A percentile compares a stretch with the other conserved stretches of the same genome.
Conservation (phyloP, 2,797 vertebrate genomes). For the Platyrinchus mystaceus region DNA sequence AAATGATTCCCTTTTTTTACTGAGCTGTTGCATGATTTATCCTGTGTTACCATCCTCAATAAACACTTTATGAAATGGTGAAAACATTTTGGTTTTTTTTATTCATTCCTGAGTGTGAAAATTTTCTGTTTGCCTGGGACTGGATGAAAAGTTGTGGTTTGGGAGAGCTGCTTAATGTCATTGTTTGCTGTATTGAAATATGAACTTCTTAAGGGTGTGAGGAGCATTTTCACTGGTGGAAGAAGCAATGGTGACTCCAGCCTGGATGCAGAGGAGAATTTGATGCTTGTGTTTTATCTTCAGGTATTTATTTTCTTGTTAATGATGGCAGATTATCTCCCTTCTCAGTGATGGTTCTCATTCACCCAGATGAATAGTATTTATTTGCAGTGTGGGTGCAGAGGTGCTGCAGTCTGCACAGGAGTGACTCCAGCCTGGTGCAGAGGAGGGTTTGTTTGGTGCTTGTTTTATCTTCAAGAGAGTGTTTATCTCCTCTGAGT, state of each 20-base stretch:
- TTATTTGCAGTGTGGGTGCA: not conserved
- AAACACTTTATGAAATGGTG: conserved; percentile 78
- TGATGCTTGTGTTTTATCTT: not conserved
- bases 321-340: too few relatives aligned
- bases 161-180: accelerated
- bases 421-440: not conserved
- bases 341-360: accelerated
- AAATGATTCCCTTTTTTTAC: conserved; percentile 71
- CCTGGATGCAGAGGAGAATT: not conserved
- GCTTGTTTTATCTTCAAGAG: not conserved
- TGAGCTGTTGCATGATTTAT: conserved; percentile 80
- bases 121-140: not conserved
- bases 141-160: not conserved
- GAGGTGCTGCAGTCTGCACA: not conserved
- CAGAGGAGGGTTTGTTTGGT: not conserved
- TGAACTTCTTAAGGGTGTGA: accelerated
- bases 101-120: not conserved
- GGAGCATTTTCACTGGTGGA: accelerated
- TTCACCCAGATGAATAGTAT: accelerated
- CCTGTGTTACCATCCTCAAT: conserved; percentile 81
- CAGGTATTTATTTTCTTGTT: not conserved
- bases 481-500: not conserved
- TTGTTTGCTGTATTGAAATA: not conserved
- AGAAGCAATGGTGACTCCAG: not conserved
- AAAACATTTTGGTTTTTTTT: not conserved